A percentile compares a stretch with the other conserved stretches of the same genome.
Conservation (phyloP, 2,888 invertebrate genomes). For the Mythimna vitellina region DNA sequence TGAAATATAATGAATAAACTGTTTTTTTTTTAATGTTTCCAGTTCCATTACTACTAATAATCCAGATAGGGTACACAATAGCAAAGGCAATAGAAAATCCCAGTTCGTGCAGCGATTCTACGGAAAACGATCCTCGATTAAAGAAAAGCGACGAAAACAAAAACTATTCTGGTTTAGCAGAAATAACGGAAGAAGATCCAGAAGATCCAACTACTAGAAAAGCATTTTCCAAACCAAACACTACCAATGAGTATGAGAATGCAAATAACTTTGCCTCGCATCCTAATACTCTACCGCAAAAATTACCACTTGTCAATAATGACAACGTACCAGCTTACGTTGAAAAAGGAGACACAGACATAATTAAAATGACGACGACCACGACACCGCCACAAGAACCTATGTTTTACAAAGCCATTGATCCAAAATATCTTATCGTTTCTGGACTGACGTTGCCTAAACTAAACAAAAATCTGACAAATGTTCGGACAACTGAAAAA, state of each 20-base stretch:
- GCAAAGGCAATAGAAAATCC: constrained; percentile 14
- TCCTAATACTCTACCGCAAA: background rate
- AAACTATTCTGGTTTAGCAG: background rate
- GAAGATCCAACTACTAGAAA: background rate
- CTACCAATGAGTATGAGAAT: background rate
- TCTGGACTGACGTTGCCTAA: constrained; percentile 6
- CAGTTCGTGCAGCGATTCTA: constrained; percentile 10
- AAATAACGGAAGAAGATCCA: background rate
- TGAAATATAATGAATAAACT: background rate
- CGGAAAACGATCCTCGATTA: background rate
- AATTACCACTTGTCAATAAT: background rate
- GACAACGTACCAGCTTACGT: background rate
- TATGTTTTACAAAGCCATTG: constrained; percentile 31
- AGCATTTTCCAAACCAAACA: background rate
- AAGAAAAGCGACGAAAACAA: constrained; percentile 24
- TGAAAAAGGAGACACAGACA: background rate
- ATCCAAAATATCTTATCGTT: constrained; percentile 38
- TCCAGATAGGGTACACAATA: constrained; percentile 20
- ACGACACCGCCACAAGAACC: background rate
- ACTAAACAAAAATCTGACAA: background rate
- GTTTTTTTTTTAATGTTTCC: constrained; percentile 18
- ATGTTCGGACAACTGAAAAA: background rate
- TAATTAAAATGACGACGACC: background rate
- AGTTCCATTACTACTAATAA: constrained; percentile 22
- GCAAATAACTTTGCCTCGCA: background rate